Percentiles rank a stretch among this genome's conserved stretches.
Conservation (phyloP, 2,113 vertebrate genomes). For the Alouatta palliata region DNA sequence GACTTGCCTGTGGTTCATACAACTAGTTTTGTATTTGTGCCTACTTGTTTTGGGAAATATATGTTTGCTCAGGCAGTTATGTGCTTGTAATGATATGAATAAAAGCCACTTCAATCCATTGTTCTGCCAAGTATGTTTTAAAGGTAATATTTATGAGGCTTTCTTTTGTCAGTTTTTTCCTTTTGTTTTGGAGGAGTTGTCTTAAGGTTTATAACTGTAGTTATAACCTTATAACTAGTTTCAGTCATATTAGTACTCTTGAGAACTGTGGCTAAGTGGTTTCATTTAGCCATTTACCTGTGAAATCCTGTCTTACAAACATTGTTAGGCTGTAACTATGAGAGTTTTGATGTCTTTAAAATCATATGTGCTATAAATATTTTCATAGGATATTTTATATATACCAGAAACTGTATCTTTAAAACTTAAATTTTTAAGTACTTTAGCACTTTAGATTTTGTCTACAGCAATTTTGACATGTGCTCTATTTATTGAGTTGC, state of each 20-base stretch:
- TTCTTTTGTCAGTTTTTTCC: not conserved
- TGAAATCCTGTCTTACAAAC: conserved; percentile 17
- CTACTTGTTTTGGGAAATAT: not conserved
- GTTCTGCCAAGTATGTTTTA: conserved; percentile 45
- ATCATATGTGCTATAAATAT: not conserved
- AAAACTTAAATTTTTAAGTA: conserved; percentile 44
- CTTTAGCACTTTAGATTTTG: conserved; percentile 20
- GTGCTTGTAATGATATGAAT: conserved; percentile 5
- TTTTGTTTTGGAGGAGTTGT: not conserved
- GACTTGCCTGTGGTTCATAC: not conserved
- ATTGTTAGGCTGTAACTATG: not conserved
- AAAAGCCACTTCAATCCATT: conserved; percentile 9
- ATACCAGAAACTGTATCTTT: not conserved
- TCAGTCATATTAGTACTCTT: conserved; percentile 13
- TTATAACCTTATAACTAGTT: not conserved
- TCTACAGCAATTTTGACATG: not conserved
- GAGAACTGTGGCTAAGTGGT: not conserved
- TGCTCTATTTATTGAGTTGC: conserved; percentile 26
- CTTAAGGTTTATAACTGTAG: conserved; percentile 10
- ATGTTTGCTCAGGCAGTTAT: conserved; percentile 5
- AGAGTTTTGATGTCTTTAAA: conserved; percentile 26
- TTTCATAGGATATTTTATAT: conserved; percentile 9
- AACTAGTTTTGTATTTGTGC: conserved; percentile 36
- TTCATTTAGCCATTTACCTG: conserved; percentile 41
- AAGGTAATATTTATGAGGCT: conserved; percentile 30